Conservation (phyloP, 2,797 vertebrate genomes). For the Molossus molossus region DNA sequence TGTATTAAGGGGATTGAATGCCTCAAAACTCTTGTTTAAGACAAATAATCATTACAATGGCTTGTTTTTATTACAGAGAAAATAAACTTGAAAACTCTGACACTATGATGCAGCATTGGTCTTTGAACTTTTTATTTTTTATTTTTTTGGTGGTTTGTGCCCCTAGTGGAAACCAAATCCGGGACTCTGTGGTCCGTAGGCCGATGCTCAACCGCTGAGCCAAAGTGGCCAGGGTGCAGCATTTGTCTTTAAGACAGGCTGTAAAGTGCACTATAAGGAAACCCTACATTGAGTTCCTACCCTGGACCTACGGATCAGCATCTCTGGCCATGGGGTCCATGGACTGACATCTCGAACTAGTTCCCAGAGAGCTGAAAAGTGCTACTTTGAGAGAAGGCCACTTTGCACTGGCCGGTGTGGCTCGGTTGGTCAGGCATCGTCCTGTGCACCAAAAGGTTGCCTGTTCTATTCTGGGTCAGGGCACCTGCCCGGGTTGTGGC, state of each 20-base stretch:
- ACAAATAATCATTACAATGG: slow-evolving; percentile 68
- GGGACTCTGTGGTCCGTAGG: no score
- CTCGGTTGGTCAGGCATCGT: no score
- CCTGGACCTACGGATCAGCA: neutral
- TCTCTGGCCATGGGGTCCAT: rapidly evolving
- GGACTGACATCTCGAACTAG: neutral
- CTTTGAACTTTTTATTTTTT: neutral
- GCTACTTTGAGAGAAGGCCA: neutral
- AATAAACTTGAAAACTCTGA: slow-evolving; percentile 12
- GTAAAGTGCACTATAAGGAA: neutral
- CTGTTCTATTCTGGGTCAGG: no score
- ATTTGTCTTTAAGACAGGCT: neutral
- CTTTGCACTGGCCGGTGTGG: no score
- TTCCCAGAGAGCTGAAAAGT: neutral
- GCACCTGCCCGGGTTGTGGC: no score
- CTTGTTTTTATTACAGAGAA: slow-evolving; percentile 68
- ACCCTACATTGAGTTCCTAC: neutral
- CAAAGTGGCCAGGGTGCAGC: no score
- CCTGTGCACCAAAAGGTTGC: no score
- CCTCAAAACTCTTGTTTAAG: slow-evolving; percentile 46
- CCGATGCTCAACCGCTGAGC: no score
- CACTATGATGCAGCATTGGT: neutral
- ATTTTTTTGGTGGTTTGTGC: no score
- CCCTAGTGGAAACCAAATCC: no score
- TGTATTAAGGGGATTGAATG: neutral